These are phyloP conservation scores for Cathartes aura DNA, from an alignment of 2,113 vertebrate genomes.

Conservation along the genomic window DNA sequence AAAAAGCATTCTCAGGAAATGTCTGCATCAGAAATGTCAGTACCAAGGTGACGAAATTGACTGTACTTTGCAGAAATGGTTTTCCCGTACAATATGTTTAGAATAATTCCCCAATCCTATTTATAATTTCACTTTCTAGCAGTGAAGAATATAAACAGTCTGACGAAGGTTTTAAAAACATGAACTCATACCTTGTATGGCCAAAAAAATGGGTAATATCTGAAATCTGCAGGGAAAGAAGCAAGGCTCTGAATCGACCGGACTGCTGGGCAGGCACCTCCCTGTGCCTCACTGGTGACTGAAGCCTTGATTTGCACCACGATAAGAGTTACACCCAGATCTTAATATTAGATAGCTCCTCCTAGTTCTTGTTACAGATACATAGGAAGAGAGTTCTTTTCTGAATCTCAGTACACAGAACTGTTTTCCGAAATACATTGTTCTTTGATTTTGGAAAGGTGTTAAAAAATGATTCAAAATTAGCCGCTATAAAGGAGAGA, in stretches of 20 bases:
- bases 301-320: neutral
- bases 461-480: neutral
- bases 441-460: neutral
- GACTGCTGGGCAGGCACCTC: neutral
- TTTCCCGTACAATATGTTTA: neutral
- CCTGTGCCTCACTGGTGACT: neutral
- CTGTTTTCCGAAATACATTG: neutral
- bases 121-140: neutral
- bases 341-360: neutral
- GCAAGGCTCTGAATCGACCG: rapidly evolving
- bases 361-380: neutral
- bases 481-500: neutral
- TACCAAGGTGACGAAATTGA: neutral
- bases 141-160: neutral
- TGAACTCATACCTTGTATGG: neutral
- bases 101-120: neutral
- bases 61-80: neutral
- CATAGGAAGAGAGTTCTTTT: neutral
- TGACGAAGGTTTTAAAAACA: neutral
- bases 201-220: neutral
- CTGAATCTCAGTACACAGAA: neutral
- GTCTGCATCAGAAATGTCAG: neutral
- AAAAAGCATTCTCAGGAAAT: neutral
- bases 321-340: neutral
- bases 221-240: neutral